Base-by-base conservation (phyloP, 2,888 invertebrate genomes). In the Nomada ferruginata region DNA sequence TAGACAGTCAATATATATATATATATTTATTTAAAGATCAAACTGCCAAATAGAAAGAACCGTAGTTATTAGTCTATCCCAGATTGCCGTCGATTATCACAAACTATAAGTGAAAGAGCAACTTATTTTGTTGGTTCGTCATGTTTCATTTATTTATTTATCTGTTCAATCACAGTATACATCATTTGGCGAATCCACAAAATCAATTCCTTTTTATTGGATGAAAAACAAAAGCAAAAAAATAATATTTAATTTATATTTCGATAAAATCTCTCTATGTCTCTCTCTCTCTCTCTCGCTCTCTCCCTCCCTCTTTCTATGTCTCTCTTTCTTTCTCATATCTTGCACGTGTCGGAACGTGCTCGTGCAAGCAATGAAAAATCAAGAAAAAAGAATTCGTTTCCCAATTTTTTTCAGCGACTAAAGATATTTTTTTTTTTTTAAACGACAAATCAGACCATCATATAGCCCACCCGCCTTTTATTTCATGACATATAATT, bases 401-500 rank as follows among this genome's bases (percentile, higher is more conserved):
- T 29, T 53, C 47, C 42, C 53, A 20, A 29, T 29, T 61, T 9
- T 53, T 42, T 11, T 44, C n/a, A 42, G 26, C 44, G 63, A n/a
- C 13, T 29, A 59, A 13, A 59, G 23, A 44, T 47, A 57, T 57
- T 44, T 15, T 70, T 60, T 44, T 44, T 53, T 44, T 10, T 60
- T 29, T n/a, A 18, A n/a, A 60, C 44, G 36, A 55, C 52, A 61
- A 59, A 73, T 85, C 69, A 81, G 61, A 61, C 50, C 69, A 84
- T 86, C 82, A 80, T 70, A 79, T 76, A 72, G 80, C 82, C 79
- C 77, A 83, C 74, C 66, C 79, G 76, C 82, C 81, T 84, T 82
- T 84, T 85, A 85, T 80, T 76, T 85, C 85, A 89, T 87, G 82
- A 86, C 82, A 86, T 89, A 87, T 77, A 89, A 71, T 90, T 90